phyloP scores from a whole-genome alignment of 2,113 vertebrate species.

The Halichoerus grypus region DNA sequence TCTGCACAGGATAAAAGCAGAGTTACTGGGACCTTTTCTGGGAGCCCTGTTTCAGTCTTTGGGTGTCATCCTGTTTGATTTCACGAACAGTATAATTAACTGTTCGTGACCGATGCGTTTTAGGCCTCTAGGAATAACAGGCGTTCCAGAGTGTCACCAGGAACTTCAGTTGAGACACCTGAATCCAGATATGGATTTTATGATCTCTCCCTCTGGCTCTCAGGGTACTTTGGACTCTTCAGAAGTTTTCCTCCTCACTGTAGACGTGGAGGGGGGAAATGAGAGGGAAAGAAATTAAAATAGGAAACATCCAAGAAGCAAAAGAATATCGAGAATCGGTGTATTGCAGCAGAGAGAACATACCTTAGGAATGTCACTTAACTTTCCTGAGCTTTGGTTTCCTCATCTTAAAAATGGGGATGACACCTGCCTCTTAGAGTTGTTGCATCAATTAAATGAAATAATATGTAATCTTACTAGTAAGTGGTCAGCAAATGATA shows the following conservation, averaged over 20 bases:
- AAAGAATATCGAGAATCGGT: neutral
- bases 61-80: neutral
- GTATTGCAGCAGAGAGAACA: neutral
- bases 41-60: neutral
- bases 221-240: neutral
- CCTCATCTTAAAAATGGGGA: neutral
- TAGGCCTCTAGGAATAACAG: neutral
- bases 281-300: neutral
- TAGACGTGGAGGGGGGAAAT: neutral
- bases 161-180: neutral
- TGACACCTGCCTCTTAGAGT: neutral
- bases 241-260: neutral
- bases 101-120: neutral
- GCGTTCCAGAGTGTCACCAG: neutral
- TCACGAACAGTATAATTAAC: neutral
- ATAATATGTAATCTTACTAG: neutral
- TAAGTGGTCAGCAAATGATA: neutral
- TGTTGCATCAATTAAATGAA: neutral
- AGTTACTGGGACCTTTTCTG: neutral
- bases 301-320: neutral
- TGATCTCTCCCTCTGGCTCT: neutral
- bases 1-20: neutral
- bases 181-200: neutral
- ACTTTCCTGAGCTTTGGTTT: neutral
- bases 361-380: neutral